phyloP scores from a whole-genome alignment of 2,888 invertebrate species.

The Lithophane ornitopus region DNA sequence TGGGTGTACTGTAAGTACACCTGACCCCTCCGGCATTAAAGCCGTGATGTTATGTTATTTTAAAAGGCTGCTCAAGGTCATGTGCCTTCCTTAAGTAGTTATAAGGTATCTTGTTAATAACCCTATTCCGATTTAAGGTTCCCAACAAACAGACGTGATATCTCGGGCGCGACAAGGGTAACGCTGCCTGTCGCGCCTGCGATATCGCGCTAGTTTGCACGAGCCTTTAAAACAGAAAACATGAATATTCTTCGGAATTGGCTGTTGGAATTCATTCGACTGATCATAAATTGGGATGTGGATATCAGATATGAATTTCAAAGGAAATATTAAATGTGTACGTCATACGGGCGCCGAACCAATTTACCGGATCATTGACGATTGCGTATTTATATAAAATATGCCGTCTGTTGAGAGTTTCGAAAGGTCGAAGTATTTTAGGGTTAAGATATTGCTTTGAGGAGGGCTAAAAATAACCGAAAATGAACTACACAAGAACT shows the following conservation, averaged over 20 bases:
- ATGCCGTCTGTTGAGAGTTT: slow-evolving; percentile 9
- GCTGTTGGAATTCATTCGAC: slow-evolving; percentile 37
- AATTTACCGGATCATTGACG: slow-evolving; percentile 51
- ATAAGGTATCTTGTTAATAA: not conserved
- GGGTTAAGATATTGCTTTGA: slow-evolving; percentile 22
- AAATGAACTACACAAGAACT: not conserved
- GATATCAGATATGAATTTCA: slow-evolving; percentile 39
- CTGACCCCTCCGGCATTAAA: too few species aligned
- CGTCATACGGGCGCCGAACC: slow-evolving; percentile 37
- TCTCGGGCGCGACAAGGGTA: too few species aligned
- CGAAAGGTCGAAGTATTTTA: slow-evolving; percentile 8
- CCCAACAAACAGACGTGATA: too few species aligned
- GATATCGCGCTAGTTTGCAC: too few species aligned
- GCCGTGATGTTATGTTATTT: too few species aligned
- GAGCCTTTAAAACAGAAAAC: slow-evolving; percentile 43
- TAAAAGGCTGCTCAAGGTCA: too few species aligned
- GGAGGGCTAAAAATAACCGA: not conserved
- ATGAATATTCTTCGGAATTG: slow-evolving; percentile 46
- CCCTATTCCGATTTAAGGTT: too few species aligned
- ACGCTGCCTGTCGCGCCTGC: too few species aligned
- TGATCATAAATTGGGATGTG: slow-evolving; percentile 37
- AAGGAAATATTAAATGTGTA: slow-evolving; percentile 47
- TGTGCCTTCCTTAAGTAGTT: not conserved
- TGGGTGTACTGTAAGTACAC: too few species aligned
- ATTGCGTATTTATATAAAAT: slow-evolving; percentile 19